Conservation (phyloP, 2,888 invertebrate genomes). For the Hypena proboscidalis region DNA sequence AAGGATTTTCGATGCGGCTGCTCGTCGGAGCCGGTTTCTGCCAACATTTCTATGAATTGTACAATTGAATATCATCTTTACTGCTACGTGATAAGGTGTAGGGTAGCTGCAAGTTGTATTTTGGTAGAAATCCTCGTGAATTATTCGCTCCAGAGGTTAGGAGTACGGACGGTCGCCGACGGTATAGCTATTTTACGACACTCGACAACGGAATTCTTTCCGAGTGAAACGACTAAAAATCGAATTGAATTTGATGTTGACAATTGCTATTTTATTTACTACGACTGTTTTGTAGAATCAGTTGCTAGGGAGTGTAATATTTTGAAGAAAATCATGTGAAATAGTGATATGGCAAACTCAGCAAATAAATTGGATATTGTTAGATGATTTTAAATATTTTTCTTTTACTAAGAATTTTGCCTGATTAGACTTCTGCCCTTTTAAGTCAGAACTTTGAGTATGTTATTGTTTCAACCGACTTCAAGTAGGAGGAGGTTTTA, state of each 20-base stretch:
- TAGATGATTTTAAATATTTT: too few relatives aligned
- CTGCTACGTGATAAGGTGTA: conserved; percentile 31
- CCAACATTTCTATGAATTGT: conserved; percentile 24
- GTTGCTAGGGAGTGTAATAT: too few relatives aligned
- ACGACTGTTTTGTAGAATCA: conserved; percentile 28
- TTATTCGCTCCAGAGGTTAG: conserved; percentile 64
- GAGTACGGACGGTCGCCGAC: conserved; percentile 54
- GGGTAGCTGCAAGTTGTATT: conserved; percentile 28
- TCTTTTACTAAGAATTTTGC: too few relatives aligned
- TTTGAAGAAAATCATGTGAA: too few relatives aligned
- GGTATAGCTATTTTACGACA: conserved; percentile 63
- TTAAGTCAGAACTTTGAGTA: too few relatives aligned
- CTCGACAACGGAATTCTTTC: conserved; percentile 57
- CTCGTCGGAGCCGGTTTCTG: conserved; percentile 40
- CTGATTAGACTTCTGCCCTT: too few relatives aligned
- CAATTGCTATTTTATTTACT: conserved; percentile 51
- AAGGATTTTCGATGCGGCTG: conserved; percentile 59
- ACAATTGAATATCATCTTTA: conserved; percentile 38
- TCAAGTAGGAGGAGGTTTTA: too few relatives aligned
- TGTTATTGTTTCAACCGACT: too few relatives aligned
- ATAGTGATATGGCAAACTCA: too few relatives aligned
- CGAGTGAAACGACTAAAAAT: conserved; percentile 55
- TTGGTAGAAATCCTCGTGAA: conserved; percentile 55
- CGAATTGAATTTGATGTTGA: conserved; percentile 62
- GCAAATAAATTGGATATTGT: too few relatives aligned